Base-by-base conservation (phyloP, 2,113 vertebrate species). In the Prinia subflava region DNA sequence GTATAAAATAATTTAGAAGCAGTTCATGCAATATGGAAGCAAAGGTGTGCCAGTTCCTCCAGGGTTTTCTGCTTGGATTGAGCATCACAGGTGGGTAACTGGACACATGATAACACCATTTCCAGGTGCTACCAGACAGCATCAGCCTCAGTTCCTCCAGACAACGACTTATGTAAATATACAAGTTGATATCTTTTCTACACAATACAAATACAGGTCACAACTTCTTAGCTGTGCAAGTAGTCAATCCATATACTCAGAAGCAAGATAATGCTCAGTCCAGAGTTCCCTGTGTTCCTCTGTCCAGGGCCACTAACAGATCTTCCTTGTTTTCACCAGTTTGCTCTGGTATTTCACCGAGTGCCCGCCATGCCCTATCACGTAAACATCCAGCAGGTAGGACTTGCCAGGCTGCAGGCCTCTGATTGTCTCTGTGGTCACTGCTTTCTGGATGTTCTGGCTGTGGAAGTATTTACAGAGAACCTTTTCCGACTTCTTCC, bases 391-490 rank as follows among this genome's bases (percentile, higher is more conserved):
- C 97, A 99, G 98, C 97, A 99, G 97, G 97, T 99, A 99, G 83
- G 98, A 99, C 96, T 98, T 99, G 80, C 99, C 99, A 2, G 99
- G 98, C 97, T 99, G 98, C 70, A 99, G 98, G 46, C 99, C 99
- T 23, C 94, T 97, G 93, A 99, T 98, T 93, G 98, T 99, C 97
- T 99, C 99, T 91, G 99, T 99, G 86, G 99, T 99, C 92, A 99
- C 99, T 46, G 99, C 99, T 92, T 99, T 99, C 97, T 99, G 99
- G 76, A 98, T 98, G 95, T 99, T 99, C 60, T 98, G 98, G 94
- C 99, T 99, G 96, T 99, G 98, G 98, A 99, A 99, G 80, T 99
- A 99, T 97, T 99, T 99, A 98, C 99, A 99, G 90, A 99, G 98
- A 87, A 99, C 99, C 92, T 99, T 99, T 83, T 99, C 99, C 0